These are phyloP conservation scores for Brienomyrus longianalis DNA, from an alignment of 2,113 vertebrate genomes.

Conservation along the genomic window DNA sequence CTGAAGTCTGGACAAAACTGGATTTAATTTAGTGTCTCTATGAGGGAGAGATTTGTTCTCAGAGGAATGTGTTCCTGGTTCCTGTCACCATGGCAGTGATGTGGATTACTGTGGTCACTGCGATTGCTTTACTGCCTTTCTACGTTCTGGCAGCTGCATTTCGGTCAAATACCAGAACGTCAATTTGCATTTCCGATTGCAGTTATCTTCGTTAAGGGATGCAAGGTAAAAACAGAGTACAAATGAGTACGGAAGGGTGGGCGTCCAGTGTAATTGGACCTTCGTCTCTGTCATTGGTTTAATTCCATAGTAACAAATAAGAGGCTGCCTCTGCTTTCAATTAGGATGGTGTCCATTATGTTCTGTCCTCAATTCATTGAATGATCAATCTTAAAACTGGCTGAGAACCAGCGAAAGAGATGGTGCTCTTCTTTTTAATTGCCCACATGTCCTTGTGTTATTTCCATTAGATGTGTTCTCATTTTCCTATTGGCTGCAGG, in stretches of 20 bases:
- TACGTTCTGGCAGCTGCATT: neutral
- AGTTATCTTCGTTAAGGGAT: neutral
- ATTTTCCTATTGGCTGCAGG: neutral
- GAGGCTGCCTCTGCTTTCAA: neutral
- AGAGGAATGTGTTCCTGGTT: neutral
- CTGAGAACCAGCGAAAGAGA: neutral
- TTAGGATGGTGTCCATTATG: neutral
- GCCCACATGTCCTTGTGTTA: neutral
- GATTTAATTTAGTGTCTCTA: conserved; percentile 1
- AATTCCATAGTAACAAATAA: neutral
- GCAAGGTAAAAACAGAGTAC: neutral
- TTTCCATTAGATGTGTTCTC: neutral
- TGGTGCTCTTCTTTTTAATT: neutral
- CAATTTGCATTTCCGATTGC: neutral
- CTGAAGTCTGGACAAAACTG: neutral
- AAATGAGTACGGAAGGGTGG: neutral
- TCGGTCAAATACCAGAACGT: neutral
- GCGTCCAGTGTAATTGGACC: neutral
- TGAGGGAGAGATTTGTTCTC: neutral
- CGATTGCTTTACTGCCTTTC: neutral
- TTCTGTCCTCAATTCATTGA: neutral
- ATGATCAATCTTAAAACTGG: neutral
- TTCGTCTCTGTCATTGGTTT: too few relatives aligned
- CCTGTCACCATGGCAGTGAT: neutral
- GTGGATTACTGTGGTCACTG: neutral